A percentile compares a stretch with the other conserved stretches of the same genome.
Conservation (phyloP, 2,888 invertebrate genomes). For the Microctonus hyperodae region DNA sequence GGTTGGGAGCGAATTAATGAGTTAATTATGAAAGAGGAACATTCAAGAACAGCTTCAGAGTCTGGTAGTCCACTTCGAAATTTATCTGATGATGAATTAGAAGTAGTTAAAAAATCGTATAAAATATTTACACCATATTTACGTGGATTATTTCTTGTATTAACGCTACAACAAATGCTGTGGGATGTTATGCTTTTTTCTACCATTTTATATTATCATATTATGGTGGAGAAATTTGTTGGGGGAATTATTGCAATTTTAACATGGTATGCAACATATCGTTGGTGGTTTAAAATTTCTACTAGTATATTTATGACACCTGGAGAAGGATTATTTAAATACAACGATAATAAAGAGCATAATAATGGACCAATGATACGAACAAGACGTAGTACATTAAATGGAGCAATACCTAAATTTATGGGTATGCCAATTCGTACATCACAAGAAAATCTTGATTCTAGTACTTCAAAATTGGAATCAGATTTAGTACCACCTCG, state of each 20-base stretch:
- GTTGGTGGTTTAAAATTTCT: constrained; percentile 76
- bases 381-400: constrained; percentile 41
- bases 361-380: constrained; percentile 34
- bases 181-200: constrained; percentile 96
- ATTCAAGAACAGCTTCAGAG: constrained; percentile 72
- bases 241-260: constrained; percentile 87
- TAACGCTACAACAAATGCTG: constrained; percentile 81
- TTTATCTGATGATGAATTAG: constrained; percentile 74
- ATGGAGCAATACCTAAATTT: constrained; percentile 66
- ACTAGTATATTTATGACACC: constrained; percentile 73
- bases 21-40: constrained; percentile 80
- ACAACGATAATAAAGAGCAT: constrained; percentile 68
- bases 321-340: constrained; percentile 81
- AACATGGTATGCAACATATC: constrained; percentile 91
- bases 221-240: constrained; percentile 93
- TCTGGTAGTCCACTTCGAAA: constrained; percentile 72
- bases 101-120: constrained; percentile 75
- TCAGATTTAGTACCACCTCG: background rate
- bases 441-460: constrained; percentile 43
- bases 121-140: constrained; percentile 83
- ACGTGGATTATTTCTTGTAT: constrained; percentile 76
- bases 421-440: constrained; percentile 81
- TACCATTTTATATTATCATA: constrained; percentile 95
- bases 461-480: constrained; percentile 14
- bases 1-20: constrained; percentile 93